A percentile compares a stretch with the other conserved stretches of the same genome.
Evolutionary conservation across 2,888 invertebrate genomes (phyloP).

Genomic region (Drosophila neonasuta): DNA sequence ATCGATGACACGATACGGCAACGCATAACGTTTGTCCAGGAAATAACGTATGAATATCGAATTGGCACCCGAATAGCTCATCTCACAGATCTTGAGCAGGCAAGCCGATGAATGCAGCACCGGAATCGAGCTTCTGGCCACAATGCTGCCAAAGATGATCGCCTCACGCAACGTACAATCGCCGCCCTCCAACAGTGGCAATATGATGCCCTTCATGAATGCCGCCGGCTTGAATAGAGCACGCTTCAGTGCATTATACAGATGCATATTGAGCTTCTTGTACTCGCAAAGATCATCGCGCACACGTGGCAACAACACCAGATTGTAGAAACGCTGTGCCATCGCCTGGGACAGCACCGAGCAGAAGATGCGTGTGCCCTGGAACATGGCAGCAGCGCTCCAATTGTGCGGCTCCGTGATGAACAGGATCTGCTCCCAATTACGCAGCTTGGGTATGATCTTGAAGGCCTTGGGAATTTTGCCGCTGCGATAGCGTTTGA

Average conservation of each 20-base stretch:
- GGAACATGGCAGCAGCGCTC: constrained; percentile 99
- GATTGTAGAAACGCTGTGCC: constrained; percentile 97
- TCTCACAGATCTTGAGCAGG: constrained; percentile 96
- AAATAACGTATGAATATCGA: constrained; percentile 96
- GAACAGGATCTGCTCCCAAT: constrained; percentile 96
- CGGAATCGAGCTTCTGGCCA: constrained; percentile 95
- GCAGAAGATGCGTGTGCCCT: constrained; percentile 92
- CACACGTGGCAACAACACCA: constrained; percentile 95
- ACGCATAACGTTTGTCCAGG: constrained; percentile 98
- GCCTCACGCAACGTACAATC: constrained; percentile 98
- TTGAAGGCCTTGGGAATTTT: constrained; percentile 99
- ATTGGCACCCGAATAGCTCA: constrained; percentile 98
- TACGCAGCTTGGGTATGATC: constrained; percentile 93
- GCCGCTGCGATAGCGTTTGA: constrained; percentile 95
- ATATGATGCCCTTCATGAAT: constrained; percentile 96
- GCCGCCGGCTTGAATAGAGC: constrained; percentile 98
- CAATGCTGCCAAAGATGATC: constrained; percentile 95
- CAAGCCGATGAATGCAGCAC: constrained; percentile 97
- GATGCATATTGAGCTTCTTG: constrained; percentile 96
- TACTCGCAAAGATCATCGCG: constrained; percentile 98
- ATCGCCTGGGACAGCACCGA: constrained; percentile 97
- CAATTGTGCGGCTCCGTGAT: constrained; percentile 96
- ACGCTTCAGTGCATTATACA: constrained; percentile 96
- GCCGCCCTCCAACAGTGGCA: constrained; percentile 91
- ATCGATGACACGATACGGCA: constrained; percentile 97